These are phyloP conservation scores for Megaleporinus macrocephalus DNA, from an alignment of 2,113 vertebrate species.

Conservation along the genomic window DNA sequence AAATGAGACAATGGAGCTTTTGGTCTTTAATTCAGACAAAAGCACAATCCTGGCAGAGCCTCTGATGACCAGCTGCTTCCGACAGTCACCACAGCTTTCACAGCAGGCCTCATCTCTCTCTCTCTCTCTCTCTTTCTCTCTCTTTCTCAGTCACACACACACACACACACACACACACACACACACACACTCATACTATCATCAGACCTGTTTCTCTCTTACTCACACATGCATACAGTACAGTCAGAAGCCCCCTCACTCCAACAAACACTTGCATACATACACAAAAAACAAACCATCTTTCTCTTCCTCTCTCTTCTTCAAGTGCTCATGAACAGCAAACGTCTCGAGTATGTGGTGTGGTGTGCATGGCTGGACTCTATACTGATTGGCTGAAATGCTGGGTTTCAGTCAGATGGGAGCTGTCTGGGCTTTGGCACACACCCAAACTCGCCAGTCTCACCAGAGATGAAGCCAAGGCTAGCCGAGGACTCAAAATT, in stretches of 20 bases:
- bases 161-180: conserved; percentile 28
- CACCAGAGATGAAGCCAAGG: background rate
- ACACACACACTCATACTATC: conserved; percentile 24
- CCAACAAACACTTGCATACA: background rate
- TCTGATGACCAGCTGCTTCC: conserved; percentile 40
- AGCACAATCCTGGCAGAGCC: conserved; percentile 24
- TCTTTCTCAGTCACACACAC: conserved; percentile 55
- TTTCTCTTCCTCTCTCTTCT: background rate
- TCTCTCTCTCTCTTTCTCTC: conserved; percentile 63
- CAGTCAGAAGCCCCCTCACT: background rate
- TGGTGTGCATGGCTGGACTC: background rate
- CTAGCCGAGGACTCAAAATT: background rate
- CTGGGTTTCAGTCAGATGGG: background rate
- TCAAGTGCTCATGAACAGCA: background rate
- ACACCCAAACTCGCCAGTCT: background rate
- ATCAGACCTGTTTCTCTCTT: background rate
- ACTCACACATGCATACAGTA: background rate
- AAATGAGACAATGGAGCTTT: background rate
- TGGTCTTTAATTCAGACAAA: conserved; percentile 13
- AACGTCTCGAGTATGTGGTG: background rate
- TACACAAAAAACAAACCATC: background rate
- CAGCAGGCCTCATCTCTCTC: conserved; percentile 52
- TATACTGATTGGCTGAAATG: background rate
- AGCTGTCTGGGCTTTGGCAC: background rate
- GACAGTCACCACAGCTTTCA: conserved; percentile 20